A percentile compares a stretch with the other conserved stretches of the same genome.
Conservation (phyloP, 2,888 invertebrate genomes). For the Microctonus hyperodae region DNA sequence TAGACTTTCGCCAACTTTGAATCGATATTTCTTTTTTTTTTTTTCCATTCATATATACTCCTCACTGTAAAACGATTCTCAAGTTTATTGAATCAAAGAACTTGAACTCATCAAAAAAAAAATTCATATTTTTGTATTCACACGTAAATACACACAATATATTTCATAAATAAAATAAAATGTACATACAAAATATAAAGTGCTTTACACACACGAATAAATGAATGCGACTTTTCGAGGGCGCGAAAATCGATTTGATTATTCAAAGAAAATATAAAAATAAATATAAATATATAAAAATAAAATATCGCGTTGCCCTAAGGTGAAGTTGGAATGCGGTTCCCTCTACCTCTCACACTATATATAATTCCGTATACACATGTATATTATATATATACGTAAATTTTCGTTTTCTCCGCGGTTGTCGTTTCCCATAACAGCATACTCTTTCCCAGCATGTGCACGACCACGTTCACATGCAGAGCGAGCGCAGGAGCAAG, state of each 20-base stretch:
- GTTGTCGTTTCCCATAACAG: constrained; percentile 15
- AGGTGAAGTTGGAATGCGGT: constrained; percentile 28
- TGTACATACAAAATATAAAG: background rate
- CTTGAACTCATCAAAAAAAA: background rate
- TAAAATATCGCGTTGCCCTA: constrained; percentile 2
- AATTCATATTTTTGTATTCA: background rate
- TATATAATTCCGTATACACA: background rate
- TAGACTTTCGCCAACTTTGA: constrained; percentile 32
- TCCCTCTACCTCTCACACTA: constrained; percentile 5
- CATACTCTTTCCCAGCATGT: constrained; percentile 11
- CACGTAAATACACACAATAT: background rate
- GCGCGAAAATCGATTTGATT: constrained; percentile 1
- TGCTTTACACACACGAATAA: background rate
- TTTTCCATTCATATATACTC: background rate
- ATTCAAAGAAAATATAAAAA: background rate
- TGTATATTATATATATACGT: constrained; percentile 4
- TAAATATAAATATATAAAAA: constrained; percentile 13
- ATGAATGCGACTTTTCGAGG: constrained; percentile 12
- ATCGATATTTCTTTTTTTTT: constrained; percentile 7
- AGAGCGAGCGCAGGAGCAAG: constrained; percentile 32
- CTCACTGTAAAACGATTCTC: background rate
- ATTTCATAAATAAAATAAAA: background rate
- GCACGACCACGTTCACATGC: constrained; percentile 28
- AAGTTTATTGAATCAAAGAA: constrained; percentile 3
- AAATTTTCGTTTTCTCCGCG: constrained; percentile 16